Evolutionary conservation across 1,140 invertebrate species (phyloP), one percentile per base, ranked within the genome.

Genomic region (Pinna nobilis): DNA sequence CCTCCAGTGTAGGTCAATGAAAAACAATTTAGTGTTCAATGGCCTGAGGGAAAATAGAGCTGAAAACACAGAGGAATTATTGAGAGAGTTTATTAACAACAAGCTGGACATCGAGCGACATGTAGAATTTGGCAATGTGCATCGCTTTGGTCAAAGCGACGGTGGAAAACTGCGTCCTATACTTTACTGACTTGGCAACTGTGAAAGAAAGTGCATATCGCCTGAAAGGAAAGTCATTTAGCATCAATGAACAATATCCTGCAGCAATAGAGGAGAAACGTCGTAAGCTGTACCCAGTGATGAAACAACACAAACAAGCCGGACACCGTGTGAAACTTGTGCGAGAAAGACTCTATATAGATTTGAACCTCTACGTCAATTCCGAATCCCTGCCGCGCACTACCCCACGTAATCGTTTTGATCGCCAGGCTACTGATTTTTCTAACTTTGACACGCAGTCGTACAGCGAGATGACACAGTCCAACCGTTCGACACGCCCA

Each of bases 121-220:
- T 1, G 47, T 72, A 4, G 51, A n/a, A n/a, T n/a, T n/a, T n/a
- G n/a, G n/a, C n/a, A n/a, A n/a, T n/a, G n/a, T n/a, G n/a, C n/a
- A n/a, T n/a, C n/a, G 25, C 59, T 72, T 25, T 9, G 61, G 23
- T 5, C 47, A 2, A 28, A 41, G 32, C 15, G 30, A 4, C 23
- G 33, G 20, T 51, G 50, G n/a, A 72, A 57, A 39, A 37, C 25
- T 15, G 49, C 44, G 70, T 1, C 70, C 70, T 33, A 72, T 72
- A 1, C 60, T 72, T 2, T 50, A 60, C 15, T 5, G 61, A 25
- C 49, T n/a, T n/a, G n/a, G n/a, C n/a, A n/a, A n/a, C n/a, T n/a
- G n/a, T n/a, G n/a, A n/a, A n/a, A n/a, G n/a, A n/a, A n/a, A n/a
- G n/a, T n/a, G n/a, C n/a, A n/a, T n/a, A n/a, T n/a, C n/a, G n/a